Base-by-base conservation (phyloP, 2,797 vertebrate genomes). In the Euthynnus affinis region DNA sequence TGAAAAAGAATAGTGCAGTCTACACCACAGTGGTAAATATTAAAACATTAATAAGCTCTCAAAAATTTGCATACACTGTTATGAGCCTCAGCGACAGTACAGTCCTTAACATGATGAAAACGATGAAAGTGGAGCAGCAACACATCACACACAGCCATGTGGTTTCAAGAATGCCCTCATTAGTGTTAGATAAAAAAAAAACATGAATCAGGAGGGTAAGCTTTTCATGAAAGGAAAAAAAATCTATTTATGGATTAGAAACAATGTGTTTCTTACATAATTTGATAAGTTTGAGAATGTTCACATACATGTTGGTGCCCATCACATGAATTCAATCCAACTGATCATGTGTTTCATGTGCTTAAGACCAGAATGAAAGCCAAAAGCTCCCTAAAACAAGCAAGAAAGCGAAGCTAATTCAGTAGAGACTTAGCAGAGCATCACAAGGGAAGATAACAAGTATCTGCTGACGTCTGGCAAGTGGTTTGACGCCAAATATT, bases 1-100 rank as follows among this genome's bases (percentile, higher is more conserved):
- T 74, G 66, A 66, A 84, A 67, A 70, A 10, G 20, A 80, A 34
- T 65, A 46, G 6, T 20, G 18, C 46, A 49, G 6, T 49, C 53
- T 71, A 61, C 46, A 52, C 58, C 46, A 42, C 61, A 25, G 63
- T 4, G 42, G 63, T 64, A 58, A 73, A 69, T 27, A 74, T 59
- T 81, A 56, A 83, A 85, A 82, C 62, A 80, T 76, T 85, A 81
- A 82, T 62, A 82, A 75, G 74, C 1, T 1, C 53, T 61, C 9
- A 18, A 5, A 57, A 25, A 78, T 76, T 3, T 44, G 27, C 71
- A 80, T 58, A 4, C 22, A 42, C 6, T 62, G 53, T 72, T 40
- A 14, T 51, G 57, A 77, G 65, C 42, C 6, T 48, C 27, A 17
- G 44, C 68, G 13, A 3, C 27, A 66, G 77, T 2, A 1, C 8